These are phyloP conservation scores for Conus canariensis DNA, from an alignment of 2,888 invertebrate genomes.

Conservation along the genomic window DNA sequence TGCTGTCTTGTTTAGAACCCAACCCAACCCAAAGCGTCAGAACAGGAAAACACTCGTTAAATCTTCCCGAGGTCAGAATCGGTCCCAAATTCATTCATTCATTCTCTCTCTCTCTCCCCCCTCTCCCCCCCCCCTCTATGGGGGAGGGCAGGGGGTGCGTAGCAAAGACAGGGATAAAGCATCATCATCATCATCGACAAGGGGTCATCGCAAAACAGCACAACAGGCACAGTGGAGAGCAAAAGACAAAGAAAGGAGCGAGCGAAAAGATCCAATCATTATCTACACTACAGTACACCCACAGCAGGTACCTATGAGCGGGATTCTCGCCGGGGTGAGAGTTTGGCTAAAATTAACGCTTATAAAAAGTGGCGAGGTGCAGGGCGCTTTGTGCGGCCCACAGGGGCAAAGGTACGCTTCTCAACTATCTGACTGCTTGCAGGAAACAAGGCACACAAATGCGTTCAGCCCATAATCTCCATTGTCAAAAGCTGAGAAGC, in stretches of 20 bases:
- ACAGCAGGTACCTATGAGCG: neutral
- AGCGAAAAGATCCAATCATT: neutral
- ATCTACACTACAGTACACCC: no score
- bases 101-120: no score
- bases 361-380: conserved; percentile 15
- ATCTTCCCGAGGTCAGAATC: no score
- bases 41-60: neutral
- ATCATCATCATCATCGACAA: no score
- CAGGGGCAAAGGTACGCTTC: neutral
- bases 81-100: no score
- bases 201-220: neutral
- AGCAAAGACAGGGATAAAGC: neutral
- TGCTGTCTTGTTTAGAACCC: neutral
- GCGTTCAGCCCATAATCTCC: neutral
- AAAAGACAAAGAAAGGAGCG: neutral
- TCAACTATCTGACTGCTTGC: neutral
- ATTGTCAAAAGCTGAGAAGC: neutral
- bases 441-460: conserved; percentile 16
- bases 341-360: conserved; percentile 32
- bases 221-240: neutral
- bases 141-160: neutral
- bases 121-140: neutral
- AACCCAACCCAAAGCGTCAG: neutral
- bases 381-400: conserved; percentile 7
- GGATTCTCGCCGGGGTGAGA: neutral